Percentiles rank a stretch among this genome's conserved stretches.
Conservation (phyloP, 2,797 vertebrate genomes). For the Schizopygopsis pylzovi region DNA sequence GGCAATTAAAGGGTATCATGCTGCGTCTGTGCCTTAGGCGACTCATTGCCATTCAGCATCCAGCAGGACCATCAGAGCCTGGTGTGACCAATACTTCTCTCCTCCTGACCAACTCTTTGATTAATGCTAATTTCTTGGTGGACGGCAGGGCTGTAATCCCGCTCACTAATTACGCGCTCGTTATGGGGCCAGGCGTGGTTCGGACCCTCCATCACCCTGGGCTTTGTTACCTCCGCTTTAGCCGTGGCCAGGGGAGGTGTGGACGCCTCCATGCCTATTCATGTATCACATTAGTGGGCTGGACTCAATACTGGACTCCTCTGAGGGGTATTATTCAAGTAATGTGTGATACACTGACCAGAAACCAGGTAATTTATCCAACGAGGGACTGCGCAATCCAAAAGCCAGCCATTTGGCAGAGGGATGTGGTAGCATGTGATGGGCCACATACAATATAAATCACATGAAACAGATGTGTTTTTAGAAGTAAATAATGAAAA, state of each 20-base stretch:
- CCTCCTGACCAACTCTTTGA: constrained; percentile 66
- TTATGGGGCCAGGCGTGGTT: constrained; percentile 70
- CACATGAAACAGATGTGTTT: neutral
- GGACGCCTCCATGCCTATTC: constrained; percentile 40
- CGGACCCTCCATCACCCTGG: constrained; percentile 66
- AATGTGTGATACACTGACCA: constrained; percentile 50
- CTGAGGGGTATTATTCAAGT: constrained; percentile 47
- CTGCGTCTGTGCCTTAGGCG: constrained; percentile 59
- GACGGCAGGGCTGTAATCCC: constrained; percentile 70
- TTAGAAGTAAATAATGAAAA: neutral
- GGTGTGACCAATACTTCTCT: constrained; percentile 58
- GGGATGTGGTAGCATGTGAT: neutral
- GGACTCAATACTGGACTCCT: constrained; percentile 52
- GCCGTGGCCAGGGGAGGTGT: constrained; percentile 41
- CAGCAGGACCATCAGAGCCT: constrained; percentile 57
- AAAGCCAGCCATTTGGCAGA: constrained; percentile 31
- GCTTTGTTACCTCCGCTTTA: constrained; percentile 59
- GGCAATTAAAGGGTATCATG: constrained; percentile 64
- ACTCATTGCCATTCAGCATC: constrained; percentile 63
- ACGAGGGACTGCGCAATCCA: constrained; percentile 13
- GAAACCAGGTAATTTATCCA: constrained; percentile 52
- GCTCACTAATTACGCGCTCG: constrained; percentile 70
- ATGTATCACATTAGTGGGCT: constrained; percentile 52
- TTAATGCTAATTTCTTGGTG: constrained; percentile 77
- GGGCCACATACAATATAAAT: neutral